Conservation (phyloP, 2,797 vertebrate genomes). For the Hafferia zeledoni region DNA sequence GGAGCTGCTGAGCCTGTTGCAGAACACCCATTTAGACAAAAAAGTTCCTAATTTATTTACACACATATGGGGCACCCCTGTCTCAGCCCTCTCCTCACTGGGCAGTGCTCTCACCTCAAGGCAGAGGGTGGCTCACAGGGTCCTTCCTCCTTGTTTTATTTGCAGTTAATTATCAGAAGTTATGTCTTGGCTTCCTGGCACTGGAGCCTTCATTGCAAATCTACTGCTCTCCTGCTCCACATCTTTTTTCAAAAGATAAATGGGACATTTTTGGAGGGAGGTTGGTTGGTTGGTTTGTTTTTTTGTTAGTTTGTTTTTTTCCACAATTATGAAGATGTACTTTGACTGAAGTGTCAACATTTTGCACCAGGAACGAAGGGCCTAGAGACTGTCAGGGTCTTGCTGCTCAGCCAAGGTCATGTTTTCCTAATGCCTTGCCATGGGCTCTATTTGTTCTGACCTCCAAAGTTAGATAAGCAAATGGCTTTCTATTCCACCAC, state of each 20-base stretch:
- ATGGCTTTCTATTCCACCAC: constrained; percentile 1
- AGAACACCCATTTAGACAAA: neutral
- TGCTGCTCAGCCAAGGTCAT: constrained; percentile 34
- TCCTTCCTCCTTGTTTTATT: neutral
- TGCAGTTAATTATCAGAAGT: neutral
- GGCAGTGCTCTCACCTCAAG: neutral
- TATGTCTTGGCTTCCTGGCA: neutral
- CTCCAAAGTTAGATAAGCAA: constrained; percentile 52
- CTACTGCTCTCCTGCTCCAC: neutral
- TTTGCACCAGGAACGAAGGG: neutral
- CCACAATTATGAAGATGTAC: neutral
- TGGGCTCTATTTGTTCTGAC: constrained; percentile 61
- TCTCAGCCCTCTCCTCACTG: neutral
- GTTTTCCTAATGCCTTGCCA: constrained; percentile 52
- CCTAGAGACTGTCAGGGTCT: neutral
- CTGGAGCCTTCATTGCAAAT: neutral
- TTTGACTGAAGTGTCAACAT: constrained; percentile 19
- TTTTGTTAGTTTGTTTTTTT: too few species aligned
- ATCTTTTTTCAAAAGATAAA: neutral
- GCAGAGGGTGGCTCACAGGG: neutral
- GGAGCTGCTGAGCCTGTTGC: neutral
- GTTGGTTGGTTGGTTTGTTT: too few species aligned
- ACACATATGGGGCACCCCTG: neutral
- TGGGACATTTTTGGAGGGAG: neutral
- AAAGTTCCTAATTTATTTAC: neutral